These are phyloP conservation scores for Scyliorhinus canicula DNA, from an alignment of 2,797 vertebrate species.

Conservation along the genomic window DNA sequence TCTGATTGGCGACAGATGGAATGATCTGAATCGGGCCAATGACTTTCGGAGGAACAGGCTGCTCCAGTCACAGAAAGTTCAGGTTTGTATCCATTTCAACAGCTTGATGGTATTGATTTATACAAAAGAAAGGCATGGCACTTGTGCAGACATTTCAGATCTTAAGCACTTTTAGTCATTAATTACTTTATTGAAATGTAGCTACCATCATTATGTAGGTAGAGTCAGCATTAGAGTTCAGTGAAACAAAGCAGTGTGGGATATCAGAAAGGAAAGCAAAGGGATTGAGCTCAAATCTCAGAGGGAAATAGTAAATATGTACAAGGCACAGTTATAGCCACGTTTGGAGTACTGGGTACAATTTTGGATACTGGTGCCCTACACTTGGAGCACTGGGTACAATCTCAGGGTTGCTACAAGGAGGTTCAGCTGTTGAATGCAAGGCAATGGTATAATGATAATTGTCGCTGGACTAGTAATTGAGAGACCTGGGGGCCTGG, in stretches of 20 bases:
- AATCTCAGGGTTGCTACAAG: not conserved
- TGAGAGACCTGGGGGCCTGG: no score
- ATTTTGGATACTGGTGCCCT: not conserved
- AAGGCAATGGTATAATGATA: no score
- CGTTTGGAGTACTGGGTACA: not conserved
- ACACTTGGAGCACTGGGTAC: not conserved
- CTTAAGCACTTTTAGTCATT: not conserved
- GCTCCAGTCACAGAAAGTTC: slow-evolving; percentile 65
- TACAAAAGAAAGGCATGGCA: not conserved
- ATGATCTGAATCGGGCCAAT: slow-evolving; percentile 58
- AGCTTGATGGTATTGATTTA: not conserved
- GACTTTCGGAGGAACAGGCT: slow-evolving; percentile 58
- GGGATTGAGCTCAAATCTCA: not conserved
- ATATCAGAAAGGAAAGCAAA: not conserved
- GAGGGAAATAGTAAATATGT: not conserved
- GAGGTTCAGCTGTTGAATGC: not conserved
- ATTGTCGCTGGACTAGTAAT: no score
- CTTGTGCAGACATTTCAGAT: not conserved
- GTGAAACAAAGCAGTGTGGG: not conserved
- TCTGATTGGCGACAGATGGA: slow-evolving; percentile 51
- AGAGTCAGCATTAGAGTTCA: not conserved
- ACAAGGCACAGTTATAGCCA: not conserved
- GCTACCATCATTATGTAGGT: not conserved
- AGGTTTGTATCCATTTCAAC: slow-evolving; percentile 57
- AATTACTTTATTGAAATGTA: not conserved